Conservation (phyloP, 2,797 vertebrate genomes). For the Cirrhinus mrigala region DNA sequence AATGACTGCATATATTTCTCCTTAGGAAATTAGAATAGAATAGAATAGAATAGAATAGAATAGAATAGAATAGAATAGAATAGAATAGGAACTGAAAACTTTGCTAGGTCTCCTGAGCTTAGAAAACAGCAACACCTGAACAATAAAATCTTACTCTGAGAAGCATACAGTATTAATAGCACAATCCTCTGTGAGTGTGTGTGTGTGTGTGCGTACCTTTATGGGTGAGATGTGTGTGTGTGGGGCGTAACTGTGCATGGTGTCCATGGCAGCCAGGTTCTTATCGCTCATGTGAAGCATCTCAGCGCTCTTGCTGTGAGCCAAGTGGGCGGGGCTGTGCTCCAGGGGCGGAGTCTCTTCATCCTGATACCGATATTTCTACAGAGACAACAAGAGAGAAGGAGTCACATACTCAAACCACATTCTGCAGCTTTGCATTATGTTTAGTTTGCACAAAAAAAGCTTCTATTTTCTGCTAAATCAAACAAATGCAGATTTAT, state of each 20-base stretch:
- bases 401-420: constrained; percentile 25
- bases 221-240: constrained; percentile 93
- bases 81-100: neutral
- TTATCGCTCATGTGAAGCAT: constrained; percentile 93
- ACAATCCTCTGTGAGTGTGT: constrained; percentile 10
- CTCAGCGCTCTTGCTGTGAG: constrained; percentile 91
- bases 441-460: neutral
- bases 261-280: constrained; percentile 90
- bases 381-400: constrained; percentile 50
- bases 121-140: neutral
- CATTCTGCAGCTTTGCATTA: neutral
- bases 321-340: constrained; percentile 94
- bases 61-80: neutral
- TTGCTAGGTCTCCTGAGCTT: neutral
- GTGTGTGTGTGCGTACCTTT: constrained; percentile 80
- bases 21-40: too few species aligned
- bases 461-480: neutral
- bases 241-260: constrained; percentile 88
- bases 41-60: neutral
- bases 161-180: neutral
- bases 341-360: constrained; percentile 97
- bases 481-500: neutral
- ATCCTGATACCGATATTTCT: constrained; percentile 99
- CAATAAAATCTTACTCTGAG: neutral
- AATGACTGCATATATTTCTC: too few species aligned